A percentile compares a stretch with the other conserved stretches of the same genome.
Conservation (phyloP, 2,797 vertebrate species). For the Fundulus diaphanus region DNA sequence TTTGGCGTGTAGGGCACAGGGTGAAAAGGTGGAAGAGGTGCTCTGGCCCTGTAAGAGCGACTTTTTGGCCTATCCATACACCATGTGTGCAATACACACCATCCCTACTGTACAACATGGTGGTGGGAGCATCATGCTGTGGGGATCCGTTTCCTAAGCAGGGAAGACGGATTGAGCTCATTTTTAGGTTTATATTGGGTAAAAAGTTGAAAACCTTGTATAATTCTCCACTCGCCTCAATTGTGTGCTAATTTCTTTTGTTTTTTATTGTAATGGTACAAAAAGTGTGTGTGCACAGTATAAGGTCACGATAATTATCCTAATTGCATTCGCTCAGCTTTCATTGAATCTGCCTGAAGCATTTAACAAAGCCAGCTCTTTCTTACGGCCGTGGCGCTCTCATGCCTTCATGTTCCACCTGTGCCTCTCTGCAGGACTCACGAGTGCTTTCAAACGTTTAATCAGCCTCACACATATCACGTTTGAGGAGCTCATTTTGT, state of each 20-base stretch:
- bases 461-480: not conserved
- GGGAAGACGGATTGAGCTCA: not conserved
- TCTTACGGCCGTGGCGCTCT: not conserved
- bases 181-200: not conserved
- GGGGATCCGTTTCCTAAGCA: not conserved
- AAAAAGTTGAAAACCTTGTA: not conserved
- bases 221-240: not conserved
- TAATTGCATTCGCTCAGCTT: slow-evolving; percentile 29
- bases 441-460: not conserved
- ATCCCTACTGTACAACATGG: not conserved
- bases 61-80: not conserved
- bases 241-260: no score
- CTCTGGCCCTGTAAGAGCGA: not conserved
- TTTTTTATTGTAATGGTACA: not conserved
- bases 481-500: not conserved
- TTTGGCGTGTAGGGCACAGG: not conserved
- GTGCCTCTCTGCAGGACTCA: not conserved
- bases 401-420: not conserved
- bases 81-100: not conserved
- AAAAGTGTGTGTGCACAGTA: not conserved
- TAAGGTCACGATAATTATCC: slow-evolving; percentile 29
- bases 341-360: slow-evolving; percentile 29
- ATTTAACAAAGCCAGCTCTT: not conserved
- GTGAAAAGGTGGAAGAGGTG: not conserved
- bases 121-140: not conserved